These are phyloP conservation scores for Equus przewalskii DNA, from an alignment of 2,113 vertebrate species.

Conservation along the genomic window DNA sequence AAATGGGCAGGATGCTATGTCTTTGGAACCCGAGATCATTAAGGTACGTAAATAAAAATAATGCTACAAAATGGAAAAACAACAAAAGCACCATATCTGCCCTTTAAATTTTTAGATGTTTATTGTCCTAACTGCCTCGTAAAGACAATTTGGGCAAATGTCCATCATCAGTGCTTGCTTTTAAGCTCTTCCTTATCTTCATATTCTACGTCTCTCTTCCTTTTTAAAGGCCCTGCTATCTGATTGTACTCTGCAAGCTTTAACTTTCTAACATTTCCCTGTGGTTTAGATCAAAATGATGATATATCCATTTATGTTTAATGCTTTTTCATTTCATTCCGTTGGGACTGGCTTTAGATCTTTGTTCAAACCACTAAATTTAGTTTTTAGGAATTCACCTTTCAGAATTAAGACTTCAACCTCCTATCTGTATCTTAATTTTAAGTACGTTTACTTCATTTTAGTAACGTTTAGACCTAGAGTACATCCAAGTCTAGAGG, in stretches of 20 bases:
- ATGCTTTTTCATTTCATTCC: constrained; percentile 51
- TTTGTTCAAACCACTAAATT: constrained; percentile 60
- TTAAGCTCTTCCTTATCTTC: constrained; percentile 31
- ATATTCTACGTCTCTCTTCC: constrained; percentile 23
- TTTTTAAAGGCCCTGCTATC: constrained; percentile 41
- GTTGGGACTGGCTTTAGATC: constrained; percentile 40
- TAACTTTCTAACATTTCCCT: constrained; percentile 66
- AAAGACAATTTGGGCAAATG: constrained; percentile 34
- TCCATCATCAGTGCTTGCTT: background rate
- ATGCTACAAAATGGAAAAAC: constrained; percentile 44
- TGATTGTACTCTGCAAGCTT: constrained; percentile 29
- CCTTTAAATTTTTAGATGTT: constrained; percentile 41
- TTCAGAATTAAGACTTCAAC: constrained; percentile 54
- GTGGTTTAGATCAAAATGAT: constrained; percentile 56
- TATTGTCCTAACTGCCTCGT: background rate
- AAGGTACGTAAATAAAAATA: constrained; percentile 64
- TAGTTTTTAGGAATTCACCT: constrained; percentile 49
- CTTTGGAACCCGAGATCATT: constrained; percentile 13
- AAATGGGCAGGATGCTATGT: constrained; percentile 58
- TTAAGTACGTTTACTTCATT: background rate
- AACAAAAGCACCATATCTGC: background rate
- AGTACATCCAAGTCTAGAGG: background rate
- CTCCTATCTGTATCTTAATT: constrained; percentile 1
- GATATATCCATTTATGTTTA: constrained; percentile 55
- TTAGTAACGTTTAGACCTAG: background rate